A percentile compares a stretch with the other conserved stretches of the same genome.
phyloP scores from a whole-genome alignment of 2,113 vertebrate genomes.

The Lonchura striata region DNA sequence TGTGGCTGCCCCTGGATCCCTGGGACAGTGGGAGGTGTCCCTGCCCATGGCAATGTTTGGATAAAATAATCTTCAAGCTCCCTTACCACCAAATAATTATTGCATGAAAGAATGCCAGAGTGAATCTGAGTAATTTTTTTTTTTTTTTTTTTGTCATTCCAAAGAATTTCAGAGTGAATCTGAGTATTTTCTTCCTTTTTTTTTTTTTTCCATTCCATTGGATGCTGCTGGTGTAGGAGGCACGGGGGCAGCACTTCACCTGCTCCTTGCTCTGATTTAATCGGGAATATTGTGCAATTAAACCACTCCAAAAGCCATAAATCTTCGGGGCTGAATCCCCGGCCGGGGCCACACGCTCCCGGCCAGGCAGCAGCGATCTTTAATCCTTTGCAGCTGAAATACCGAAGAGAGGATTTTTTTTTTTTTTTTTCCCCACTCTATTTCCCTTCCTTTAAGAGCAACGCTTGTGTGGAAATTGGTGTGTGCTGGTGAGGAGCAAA shows the following conservation, averaged over 20 bases:
- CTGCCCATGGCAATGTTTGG: background rate
- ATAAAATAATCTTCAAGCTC: background rate
- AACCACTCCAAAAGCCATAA: background rate
- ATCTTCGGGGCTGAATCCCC: background rate
- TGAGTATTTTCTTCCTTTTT: background rate
- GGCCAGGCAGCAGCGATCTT: background rate
- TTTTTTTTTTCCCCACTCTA: background rate
- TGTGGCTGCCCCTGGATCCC: background rate
- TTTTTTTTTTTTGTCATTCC: too few relatives aligned
- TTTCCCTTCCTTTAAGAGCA: background rate
- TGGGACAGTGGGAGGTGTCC: fast-evolving
- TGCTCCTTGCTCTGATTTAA: background rate
- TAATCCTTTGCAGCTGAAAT: background rate
- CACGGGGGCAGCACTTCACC: fast-evolving
- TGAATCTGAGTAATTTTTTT: too few relatives aligned
- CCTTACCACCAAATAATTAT: background rate
- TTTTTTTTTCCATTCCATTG: fast-evolving
- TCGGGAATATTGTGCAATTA: background rate
- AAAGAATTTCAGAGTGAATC: fast-evolving
- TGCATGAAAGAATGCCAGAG: fast-evolving
- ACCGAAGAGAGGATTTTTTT: background rate
- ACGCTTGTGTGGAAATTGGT: background rate
- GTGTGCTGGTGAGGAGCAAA: background rate
- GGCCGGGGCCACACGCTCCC: background rate
- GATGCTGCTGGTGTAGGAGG: fast-evolving